Evolutionary conservation across 2,113 vertebrate genomes (phyloP).

Genomic region (Lamprotornis superbus): DNA sequence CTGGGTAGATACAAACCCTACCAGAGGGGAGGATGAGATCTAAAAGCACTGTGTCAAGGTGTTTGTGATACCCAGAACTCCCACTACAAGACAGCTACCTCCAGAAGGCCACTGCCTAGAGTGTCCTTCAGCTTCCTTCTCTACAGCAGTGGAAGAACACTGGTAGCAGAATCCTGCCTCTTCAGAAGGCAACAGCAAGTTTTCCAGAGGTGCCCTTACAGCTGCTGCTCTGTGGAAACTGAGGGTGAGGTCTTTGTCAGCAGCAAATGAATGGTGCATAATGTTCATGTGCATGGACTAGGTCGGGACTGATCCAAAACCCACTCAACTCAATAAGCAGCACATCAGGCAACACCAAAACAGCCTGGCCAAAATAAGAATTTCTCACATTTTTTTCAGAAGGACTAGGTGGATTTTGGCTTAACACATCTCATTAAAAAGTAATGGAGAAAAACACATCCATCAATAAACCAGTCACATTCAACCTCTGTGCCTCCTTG

Average conservation of each 20-base stretch:
- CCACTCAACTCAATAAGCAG: not conserved
- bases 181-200: not conserved
- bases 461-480: constrained; percentile 57
- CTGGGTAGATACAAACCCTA: not conserved
- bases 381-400: not conserved
- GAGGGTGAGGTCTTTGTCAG: not conserved
- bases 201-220: not conserved
- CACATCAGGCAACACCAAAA: not conserved
- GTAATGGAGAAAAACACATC: constrained; percentile 8
- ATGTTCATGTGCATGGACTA: not conserved
- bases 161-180: not conserved
- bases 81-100: not conserved
- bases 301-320: not conserved
- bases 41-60: not conserved
- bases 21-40: not conserved
- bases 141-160: not conserved
- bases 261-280: rapidly evolving
- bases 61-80: not conserved
- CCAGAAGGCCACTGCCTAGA: not conserved
- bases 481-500: not conserved
- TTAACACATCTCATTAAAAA: constrained; percentile 24
- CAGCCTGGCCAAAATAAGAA: not conserved
- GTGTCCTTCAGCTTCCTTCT: not conserved
- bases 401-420: not conserved
- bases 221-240: not conserved